phyloP scores from a whole-genome alignment of 2,797 vertebrate genomes.

The Tokudaia muenninki region DNA sequence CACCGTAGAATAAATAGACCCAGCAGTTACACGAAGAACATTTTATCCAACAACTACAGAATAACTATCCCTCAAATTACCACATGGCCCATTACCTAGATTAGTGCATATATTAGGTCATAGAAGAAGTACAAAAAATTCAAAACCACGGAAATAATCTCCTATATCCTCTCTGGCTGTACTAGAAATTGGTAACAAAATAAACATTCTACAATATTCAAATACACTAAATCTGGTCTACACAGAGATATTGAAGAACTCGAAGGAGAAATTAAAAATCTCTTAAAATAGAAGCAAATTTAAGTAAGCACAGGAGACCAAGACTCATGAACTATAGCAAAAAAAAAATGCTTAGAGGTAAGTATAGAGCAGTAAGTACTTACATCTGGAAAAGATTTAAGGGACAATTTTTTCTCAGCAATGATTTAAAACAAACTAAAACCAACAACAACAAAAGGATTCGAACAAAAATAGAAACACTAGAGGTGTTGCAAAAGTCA shows the following conservation, averaged over 20 bases:
- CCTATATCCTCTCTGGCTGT: too few species aligned
- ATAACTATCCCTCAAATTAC: not conserved
- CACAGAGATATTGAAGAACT: not conserved
- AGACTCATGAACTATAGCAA: not conserved
- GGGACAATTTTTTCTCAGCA: not conserved
- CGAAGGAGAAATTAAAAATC: not conserved
- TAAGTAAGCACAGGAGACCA: not conserved
- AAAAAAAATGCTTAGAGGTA: not conserved
- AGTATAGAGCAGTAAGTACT: not conserved
- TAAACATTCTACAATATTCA: not conserved
- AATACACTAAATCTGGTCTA: not conserved
- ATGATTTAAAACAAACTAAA: not conserved
- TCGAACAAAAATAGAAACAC: not conserved
- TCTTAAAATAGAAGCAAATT: not conserved
- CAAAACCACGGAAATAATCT: not conserved
- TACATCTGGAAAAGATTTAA: not conserved
- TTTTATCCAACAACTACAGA: not conserved
- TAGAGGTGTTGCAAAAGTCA: not conserved
- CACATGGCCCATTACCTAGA: not conserved
- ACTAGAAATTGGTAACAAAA: not conserved
- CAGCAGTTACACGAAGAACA: not conserved
- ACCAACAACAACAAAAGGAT: not conserved
- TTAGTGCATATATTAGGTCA: not conserved
- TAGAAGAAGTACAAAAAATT: not conserved
- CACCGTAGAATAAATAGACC: too few species aligned